These are phyloP conservation scores for Hypena proboscidalis DNA, from an alignment of 2,888 invertebrate species.

Conservation along the genomic window DNA sequence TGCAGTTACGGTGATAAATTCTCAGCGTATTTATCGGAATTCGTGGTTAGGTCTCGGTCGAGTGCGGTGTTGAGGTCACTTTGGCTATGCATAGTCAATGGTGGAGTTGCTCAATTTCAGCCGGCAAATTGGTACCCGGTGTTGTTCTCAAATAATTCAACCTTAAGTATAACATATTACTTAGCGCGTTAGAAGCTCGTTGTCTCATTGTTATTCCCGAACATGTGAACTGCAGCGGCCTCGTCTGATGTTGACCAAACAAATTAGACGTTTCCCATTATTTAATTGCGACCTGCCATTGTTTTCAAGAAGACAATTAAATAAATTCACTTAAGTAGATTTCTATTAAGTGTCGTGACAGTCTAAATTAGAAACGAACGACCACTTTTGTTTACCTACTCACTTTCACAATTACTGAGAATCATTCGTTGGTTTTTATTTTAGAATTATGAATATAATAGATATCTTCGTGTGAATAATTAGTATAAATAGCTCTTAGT, in stretches of 20 bases:
- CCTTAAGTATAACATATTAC: slow-evolving; percentile 38
- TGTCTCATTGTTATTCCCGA: slow-evolving; percentile 51
- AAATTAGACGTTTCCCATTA: slow-evolving; percentile 74
- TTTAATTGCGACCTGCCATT: slow-evolving; percentile 78
- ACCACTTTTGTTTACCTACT: slow-evolving; percentile 30
- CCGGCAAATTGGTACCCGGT: slow-evolving; percentile 21
- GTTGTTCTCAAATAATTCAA: slow-evolving; percentile 39
- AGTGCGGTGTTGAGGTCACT: slow-evolving; percentile 9
- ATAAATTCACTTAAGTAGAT: slow-evolving; percentile 71
- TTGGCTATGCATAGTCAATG: slow-evolving; percentile 10
- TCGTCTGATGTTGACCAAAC: slow-evolving; percentile 70
- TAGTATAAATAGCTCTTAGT: neutral
- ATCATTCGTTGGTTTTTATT: no score
- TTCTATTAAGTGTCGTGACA: slow-evolving; percentile 71
- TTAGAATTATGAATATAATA: no score
- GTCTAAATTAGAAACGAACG: slow-evolving; percentile 44
- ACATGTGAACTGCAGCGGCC: slow-evolving; percentile 67
- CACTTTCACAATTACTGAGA: slow-evolving; percentile 30
- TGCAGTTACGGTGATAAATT: slow-evolving; percentile 36
- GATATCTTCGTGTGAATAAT: neutral
- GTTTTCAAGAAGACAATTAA: slow-evolving; percentile 73
- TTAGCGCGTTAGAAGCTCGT: slow-evolving; percentile 26
- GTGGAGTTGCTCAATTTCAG: slow-evolving; percentile 22
- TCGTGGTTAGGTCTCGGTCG: slow-evolving; percentile 27
- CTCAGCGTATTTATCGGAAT: slow-evolving; percentile 15